phyloP scores from a whole-genome alignment of 2,888 invertebrate species.

The Diadegma fenestrale region DNA sequence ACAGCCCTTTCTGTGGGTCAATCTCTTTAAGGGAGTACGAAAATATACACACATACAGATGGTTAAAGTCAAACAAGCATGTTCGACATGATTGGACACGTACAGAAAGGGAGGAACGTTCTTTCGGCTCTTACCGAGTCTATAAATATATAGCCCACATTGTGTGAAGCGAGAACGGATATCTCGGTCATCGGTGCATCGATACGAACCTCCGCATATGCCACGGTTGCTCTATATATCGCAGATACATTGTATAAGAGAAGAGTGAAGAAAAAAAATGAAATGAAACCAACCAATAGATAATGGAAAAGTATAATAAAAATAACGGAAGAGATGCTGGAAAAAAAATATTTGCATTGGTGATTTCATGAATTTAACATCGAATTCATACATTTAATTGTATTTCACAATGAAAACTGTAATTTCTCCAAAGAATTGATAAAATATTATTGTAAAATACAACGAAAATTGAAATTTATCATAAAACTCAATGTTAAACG shows the following conservation, averaged over 20 bases:
- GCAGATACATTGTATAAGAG: not conserved
- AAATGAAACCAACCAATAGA: not conserved
- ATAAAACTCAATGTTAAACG: no score
- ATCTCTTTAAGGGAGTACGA: not conserved
- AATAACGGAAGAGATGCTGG: not conserved
- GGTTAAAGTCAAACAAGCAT: slow-evolving; percentile 7
- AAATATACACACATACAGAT: not conserved
- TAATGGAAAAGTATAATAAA: not conserved
- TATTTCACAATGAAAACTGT: no score
- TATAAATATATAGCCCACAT: slow-evolving; percentile 7
- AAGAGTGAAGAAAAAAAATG: slow-evolving; percentile 44
- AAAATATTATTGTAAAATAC: no score
- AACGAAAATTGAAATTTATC: no score
- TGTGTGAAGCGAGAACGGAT: slow-evolving; percentile 34
- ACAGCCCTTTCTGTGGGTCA: not conserved
- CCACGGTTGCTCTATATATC: not conserved
- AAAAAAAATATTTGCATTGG: no score
- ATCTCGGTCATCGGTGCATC: slow-evolving; percentile 61
- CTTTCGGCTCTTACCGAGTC: slow-evolving; percentile 7
- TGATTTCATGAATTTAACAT: no score
- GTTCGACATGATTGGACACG: not conserved
- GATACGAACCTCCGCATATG: slow-evolving; percentile 20
- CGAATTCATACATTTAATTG: no score
- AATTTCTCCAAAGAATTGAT: no score
- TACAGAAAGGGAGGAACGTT: not conserved